Conservation (phyloP, 2,797 vertebrate species). For the Lepus oiostolus region DNA sequence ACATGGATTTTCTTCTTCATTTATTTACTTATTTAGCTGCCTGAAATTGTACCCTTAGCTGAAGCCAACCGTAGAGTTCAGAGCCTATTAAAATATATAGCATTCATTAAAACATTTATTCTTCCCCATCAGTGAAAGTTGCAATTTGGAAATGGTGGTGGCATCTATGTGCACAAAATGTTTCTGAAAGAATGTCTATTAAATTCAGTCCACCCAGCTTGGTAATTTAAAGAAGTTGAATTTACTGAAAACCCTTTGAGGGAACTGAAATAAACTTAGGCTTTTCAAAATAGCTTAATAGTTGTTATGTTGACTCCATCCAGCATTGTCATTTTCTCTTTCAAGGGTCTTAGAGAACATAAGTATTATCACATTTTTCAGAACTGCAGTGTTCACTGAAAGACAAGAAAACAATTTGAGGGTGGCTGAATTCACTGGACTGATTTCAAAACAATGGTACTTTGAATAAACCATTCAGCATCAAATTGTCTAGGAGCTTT, state of each 20-base stretch:
- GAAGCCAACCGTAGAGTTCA: conserved; percentile 70
- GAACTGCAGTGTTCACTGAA: neutral
- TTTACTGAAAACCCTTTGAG: conserved; percentile 1
- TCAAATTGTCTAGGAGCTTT: conserved; percentile 69
- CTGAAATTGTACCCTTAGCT: conserved; percentile 81
- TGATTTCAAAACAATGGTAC: conserved; percentile 56
- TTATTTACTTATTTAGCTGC: conserved; percentile 85
- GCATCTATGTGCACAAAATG: conserved; percentile 42
- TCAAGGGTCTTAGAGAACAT: neutral
- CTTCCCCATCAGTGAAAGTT: conserved; percentile 62
- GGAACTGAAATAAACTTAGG: conserved; percentile 42
- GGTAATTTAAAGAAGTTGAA: conserved; percentile 54
- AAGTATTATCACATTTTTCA: conserved; percentile 20
- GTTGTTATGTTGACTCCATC: conserved; percentile 15
- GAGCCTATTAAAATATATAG: conserved; percentile 81
- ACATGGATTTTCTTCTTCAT: conserved; percentile 84
- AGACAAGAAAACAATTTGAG: conserved; percentile 46
- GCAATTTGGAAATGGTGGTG: conserved; percentile 48
- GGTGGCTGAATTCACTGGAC: neutral
- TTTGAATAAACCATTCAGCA: conserved; percentile 41
- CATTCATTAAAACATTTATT: conserved; percentile 82
- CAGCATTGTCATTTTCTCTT: neutral
- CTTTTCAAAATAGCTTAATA: conserved; percentile 36
- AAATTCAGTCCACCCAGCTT: neutral
- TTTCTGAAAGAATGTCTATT: conserved; percentile 16